Base-by-base conservation (phyloP, 2,797 vertebrate species). In the Petrocephalus sullivani region DNA sequence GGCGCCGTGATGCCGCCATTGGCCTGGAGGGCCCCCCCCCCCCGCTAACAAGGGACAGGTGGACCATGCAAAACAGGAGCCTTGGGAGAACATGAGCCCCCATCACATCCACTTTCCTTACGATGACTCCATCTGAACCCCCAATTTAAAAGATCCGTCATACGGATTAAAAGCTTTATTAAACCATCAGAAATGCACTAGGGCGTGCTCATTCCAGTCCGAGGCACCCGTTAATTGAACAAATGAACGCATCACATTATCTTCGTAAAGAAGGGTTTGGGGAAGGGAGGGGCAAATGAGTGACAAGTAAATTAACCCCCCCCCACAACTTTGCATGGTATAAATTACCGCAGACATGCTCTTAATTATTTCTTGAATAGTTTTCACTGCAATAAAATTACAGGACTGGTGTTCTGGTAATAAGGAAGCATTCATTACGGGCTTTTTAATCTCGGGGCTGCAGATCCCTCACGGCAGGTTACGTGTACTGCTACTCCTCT, bases 331-430 rank as follows among this genome's bases (percentile, higher is more conserved):
- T 89, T 92, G 91, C 90, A 93, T 14, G 53, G 90, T 93, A 93
- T 93, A 93, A 95, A 95, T 94, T 91, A 91, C 92, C 93, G 93
- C 93, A 95, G 93, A 95, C 92, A 92, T 88, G 90, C 60, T 91
- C 91, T 92, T 95, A 95, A 95, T 95, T 95, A 95, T 95, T 94
- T 94, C 92, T 92, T 91, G 91, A 92, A 93, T 93, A 90, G 91
- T 90, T 87, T 87, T 84, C 61, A 93, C 89, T 92, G 92, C 90
- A 93, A 93, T 93, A 92, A 92, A 93, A 93, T 89, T 89, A 87
- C 85, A 53, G 89, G 89, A 64, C 87, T 90, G 92, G 91, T 89
- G 90, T 90, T 92, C 90, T 91, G 94, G 95, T 93, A 95, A 95
- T 95, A 95, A 93, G 91, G 92, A 92, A 90, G 87, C 93, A 89